These are phyloP conservation scores for Parochlus steinenii DNA, from an alignment of 2,888 invertebrate genomes.

Conservation along the genomic window DNA sequence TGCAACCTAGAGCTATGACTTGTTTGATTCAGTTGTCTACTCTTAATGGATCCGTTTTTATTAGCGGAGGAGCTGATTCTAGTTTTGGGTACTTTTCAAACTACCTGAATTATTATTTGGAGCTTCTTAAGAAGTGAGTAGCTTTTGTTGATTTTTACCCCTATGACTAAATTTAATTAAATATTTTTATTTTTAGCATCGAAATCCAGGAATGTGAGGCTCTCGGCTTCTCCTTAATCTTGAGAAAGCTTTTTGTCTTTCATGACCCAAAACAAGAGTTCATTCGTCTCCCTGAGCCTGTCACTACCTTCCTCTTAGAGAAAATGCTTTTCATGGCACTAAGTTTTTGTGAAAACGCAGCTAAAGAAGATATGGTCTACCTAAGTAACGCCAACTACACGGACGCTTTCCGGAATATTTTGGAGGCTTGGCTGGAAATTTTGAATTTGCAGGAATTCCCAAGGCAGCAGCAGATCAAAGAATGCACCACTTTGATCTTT, in stretches of 20 bases:
- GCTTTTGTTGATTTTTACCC: not conserved
- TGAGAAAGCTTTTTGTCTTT: conserved; percentile 42
- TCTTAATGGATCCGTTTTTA: conserved; percentile 42
- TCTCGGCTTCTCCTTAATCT: conserved; percentile 46
- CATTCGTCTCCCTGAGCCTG: too few relatives aligned
- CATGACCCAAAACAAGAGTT: conserved; percentile 34
- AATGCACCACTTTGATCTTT: conserved; percentile 42
- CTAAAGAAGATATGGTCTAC: conserved; percentile 23
- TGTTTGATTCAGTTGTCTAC: conserved; percentile 70
- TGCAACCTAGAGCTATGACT: conserved; percentile 60
- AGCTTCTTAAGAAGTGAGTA: conserved; percentile 37
- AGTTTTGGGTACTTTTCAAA: conserved; percentile 38
- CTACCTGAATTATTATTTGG: conserved; percentile 43
- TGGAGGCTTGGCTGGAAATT: conserved; percentile 49
- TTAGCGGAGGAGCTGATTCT: conserved; percentile 30
- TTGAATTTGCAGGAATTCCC: conserved; percentile 29
- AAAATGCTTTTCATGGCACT: conserved; percentile 8
- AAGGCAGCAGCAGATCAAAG: conserved; percentile 22
- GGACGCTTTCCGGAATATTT: conserved; percentile 50
- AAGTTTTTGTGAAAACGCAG: not conserved
- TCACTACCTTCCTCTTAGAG: not conserved
- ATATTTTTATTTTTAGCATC: conserved; percentile 20
- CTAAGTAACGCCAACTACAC: conserved; percentile 37
- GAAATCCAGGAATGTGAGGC: conserved; percentile 47
- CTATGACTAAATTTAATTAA: conserved; percentile 5